Conservation (phyloP, 2,113 vertebrate genomes). For the Progne subis region DNA sequence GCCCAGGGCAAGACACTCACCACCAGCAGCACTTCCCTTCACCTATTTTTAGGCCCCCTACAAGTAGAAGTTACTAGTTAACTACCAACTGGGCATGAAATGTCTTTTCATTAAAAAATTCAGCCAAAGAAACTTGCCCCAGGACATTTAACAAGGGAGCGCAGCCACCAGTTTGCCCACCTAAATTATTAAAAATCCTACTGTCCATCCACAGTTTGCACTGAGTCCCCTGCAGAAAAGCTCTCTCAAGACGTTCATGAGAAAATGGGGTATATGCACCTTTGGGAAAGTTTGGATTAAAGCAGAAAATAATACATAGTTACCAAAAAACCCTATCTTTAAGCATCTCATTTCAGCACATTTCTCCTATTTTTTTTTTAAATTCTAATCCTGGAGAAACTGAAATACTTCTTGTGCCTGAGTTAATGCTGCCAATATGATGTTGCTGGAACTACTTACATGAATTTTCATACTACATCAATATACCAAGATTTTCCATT, state of each 20-base stretch:
- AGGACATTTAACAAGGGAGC: background rate
- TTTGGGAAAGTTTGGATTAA: background rate
- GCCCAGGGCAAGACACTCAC: background rate
- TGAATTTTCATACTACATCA: constrained; percentile 9
- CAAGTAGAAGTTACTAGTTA: background rate
- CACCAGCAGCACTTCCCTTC: background rate
- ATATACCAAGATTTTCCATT: background rate
- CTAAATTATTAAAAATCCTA: background rate
- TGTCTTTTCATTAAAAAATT: background rate
- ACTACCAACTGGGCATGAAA: background rate
- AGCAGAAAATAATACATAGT: background rate
- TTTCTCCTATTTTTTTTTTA: background rate
- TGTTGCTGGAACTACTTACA: background rate
- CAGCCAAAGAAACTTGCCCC: background rate
- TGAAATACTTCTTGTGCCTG: background rate
- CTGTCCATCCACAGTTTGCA: background rate
- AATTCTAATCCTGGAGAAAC: background rate
- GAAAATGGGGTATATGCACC: background rate
- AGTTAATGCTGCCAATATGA: background rate
- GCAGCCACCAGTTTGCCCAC: background rate
- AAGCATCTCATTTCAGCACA: background rate
- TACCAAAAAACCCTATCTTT: background rate
- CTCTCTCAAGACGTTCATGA: background rate
- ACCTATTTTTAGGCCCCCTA: background rate
- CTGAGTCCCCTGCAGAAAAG: background rate